Base-by-base conservation (phyloP, 2,888 invertebrate species). In the Pristionchus japonicus region DNA sequence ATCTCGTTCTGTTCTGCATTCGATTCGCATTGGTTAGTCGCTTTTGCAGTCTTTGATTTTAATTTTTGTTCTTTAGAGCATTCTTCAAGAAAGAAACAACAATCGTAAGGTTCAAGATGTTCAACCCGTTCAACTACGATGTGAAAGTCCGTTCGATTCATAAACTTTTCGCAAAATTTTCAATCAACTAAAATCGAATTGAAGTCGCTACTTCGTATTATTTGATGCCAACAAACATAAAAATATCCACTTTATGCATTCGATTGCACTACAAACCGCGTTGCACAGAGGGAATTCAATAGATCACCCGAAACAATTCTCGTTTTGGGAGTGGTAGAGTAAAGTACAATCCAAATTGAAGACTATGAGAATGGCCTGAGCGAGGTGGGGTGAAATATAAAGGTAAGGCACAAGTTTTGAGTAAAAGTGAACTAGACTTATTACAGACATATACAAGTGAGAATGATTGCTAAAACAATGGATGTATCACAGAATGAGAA, bases 331-430 rank as follows among this genome's bases (percentile, higher is more conserved):
- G 77, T 47, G 77, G 37, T 34, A 37, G 15, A 31, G 34, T 31
- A 64, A 70, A 37, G 23, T 77, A 77, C 40, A 77, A 77, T 47
- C 43, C 77, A 77, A 77, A 77, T 27, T 77, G 77, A 27, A 43
- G 7, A 43, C 43, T 40, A 74, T 40, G 43, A 77, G 20, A 77
- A 77, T 77, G 77, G 77, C 77, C 77, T 77, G 77, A 77, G 77
- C 67, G 31, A 34, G 57, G 3, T 27, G 31, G 67, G 15, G 20
- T n/a, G n/a, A n/a, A 77, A 34, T n/a, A 43, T n/a, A 70, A 70
- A 37, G 31, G 13, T 15, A 77, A 77, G 77, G 77, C 77, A 77
- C 77, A 17, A 77, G 23, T 40, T n/a, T 34, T 27, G 43, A 77
- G 77, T 23, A 77, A 77, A n/a, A 43, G 43, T 77, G 43, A 77